A percentile compares a stretch with the other conserved stretches of the same genome.
These are phyloP conservation scores for Colletes latitarsis DNA, from an alignment of 1,140 invertebrate genomes.

Conservation along the genomic window DNA sequence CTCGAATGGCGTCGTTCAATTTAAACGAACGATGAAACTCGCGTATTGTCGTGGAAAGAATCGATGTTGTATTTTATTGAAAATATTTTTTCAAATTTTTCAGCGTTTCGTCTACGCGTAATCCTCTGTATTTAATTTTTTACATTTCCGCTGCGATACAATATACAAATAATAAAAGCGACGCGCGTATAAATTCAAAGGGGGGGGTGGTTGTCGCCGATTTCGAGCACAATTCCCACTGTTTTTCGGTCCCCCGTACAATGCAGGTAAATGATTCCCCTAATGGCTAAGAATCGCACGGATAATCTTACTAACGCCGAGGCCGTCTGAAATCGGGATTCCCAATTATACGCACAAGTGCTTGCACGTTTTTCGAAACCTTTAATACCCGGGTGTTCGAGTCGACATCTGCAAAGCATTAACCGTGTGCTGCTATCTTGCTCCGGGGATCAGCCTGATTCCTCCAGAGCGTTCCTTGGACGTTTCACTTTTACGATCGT, in stretches of 20 bases:
- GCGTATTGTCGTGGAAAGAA: background rate
- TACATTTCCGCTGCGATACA: background rate
- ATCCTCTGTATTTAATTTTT: background rate
- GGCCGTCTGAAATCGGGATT: background rate
- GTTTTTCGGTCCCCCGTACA: background rate
- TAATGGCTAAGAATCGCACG: constrained; percentile 1
- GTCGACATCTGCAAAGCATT: constrained; percentile 43
- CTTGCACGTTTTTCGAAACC: background rate
- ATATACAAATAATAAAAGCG: background rate
- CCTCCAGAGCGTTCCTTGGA: background rate
- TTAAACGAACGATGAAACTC: background rate
- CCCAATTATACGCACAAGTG: constrained; percentile 24
- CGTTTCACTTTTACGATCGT: background rate
- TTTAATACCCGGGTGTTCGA: background rate
- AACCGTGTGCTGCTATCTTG: background rate
- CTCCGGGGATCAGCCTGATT: background rate
- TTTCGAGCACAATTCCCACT: background rate
- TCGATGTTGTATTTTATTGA: background rate
- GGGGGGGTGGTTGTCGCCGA: background rate
- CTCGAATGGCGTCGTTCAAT: background rate
- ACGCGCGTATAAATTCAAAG: background rate
- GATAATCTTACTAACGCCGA: constrained; percentile 17
- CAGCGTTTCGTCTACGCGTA: background rate
- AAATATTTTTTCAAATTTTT: constrained; percentile 12
- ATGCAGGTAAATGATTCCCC: background rate